Evolutionary conservation across 1,140 invertebrate species (phyloP), one percentile per base, ranked within the genome.

Genomic region (Doryteuthis pealeii): DNA sequence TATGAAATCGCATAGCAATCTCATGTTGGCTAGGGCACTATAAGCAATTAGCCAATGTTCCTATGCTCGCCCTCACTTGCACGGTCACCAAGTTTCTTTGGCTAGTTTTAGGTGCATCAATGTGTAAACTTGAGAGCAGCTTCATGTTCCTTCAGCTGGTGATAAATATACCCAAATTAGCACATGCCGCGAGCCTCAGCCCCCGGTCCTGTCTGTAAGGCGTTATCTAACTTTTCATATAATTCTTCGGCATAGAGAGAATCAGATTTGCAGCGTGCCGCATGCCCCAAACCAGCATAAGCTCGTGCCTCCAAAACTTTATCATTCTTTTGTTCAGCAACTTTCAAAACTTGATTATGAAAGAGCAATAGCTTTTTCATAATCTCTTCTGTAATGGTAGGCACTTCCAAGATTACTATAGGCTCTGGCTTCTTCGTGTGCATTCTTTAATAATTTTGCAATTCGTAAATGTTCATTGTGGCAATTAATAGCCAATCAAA

Each of bases 401-500:
- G 94, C 96, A 0, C 96, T 97, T 18, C 96, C 96, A 0, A 99
- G 76, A 86, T 98, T 98, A 77, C 95, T 96, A 81, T 96, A 97
- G 0, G 96, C 96, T 83, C 96, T 89, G 8, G 96, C 97, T 89
- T 98, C 96, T 89, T 99, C 96, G 5, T 94, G 92, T 87, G 93
- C 93, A 88, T 98, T 96, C 65, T 94, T 94, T 49, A 98, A 88
- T 80, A 94, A 91, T 83, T 95, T 92, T 0, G 96, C 95, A 71
- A 98, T 91, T 81, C 95, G 91, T 72, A 99, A 88, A 88, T 99
- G 96, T 87, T 98, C 95, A n/a, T 94, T 94, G 84, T 99, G 96
- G 86, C 96, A 98, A 84, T 98, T 96, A 4, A 98, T 93, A 6
- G 96, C 96, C 54, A 93, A 95, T 96, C 95, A 84, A 97, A 97